Conservation (phyloP, 2,797 vertebrate species). For the Columba guinea region DNA sequence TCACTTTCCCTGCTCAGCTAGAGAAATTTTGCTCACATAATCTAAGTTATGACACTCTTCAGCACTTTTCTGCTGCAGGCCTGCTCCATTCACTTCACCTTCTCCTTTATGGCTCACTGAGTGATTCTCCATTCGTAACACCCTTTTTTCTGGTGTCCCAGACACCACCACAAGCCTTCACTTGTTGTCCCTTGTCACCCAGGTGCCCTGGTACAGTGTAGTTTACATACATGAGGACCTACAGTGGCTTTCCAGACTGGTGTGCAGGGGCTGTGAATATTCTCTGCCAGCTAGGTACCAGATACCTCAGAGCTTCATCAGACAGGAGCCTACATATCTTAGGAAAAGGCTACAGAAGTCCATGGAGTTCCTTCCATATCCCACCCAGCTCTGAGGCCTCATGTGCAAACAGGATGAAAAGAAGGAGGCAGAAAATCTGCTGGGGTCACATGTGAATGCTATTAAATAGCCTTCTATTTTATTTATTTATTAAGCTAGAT, state of each 20-base stretch:
- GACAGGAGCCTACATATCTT: background rate
- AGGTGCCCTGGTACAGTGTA: background rate
- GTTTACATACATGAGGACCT: rapidly evolving
- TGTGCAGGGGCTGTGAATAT: background rate
- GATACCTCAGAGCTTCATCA: background rate
- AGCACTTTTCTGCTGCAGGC: background rate
- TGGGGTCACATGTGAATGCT: background rate
- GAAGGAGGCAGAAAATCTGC: background rate
- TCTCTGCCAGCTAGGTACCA: background rate
- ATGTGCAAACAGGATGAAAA: background rate
- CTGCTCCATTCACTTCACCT: background rate
- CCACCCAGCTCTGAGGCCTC: background rate
- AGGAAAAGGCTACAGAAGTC: background rate
- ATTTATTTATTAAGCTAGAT: conserved; percentile 45
- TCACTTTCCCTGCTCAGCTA: background rate
- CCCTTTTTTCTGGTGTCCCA: background rate
- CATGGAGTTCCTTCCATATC: background rate
- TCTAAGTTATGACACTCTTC: background rate
- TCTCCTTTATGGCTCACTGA: background rate
- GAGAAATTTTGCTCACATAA: background rate
- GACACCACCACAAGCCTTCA: background rate
- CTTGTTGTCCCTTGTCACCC: background rate
- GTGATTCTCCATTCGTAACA: background rate
- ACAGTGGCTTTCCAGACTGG: background rate
- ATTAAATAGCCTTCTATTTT: conserved; percentile 30